Base-by-base conservation (phyloP, 2,113 vertebrate species). In the Recurvirostra avosetta region DNA sequence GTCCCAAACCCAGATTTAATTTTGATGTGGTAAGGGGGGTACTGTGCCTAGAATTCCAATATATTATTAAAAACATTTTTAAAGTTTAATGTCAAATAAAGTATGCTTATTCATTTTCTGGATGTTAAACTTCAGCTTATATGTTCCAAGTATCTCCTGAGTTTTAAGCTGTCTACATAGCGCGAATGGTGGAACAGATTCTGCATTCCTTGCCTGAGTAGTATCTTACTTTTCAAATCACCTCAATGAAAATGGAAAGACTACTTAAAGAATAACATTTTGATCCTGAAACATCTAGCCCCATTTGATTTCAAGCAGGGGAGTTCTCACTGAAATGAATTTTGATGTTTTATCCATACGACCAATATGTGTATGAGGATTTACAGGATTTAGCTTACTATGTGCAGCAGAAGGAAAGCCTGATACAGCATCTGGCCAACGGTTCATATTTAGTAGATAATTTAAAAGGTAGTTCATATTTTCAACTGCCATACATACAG, bases 1-100 rank as follows among this genome's bases (percentile, higher is more conserved):
- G 83, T 82, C 96, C 95, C 75, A 82, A 94, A 82, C 14, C 5
- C 49, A 90, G 66, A 87, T 90, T 95, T 96, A 95, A 97, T 97
- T 97, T 93, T 67, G 73, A 87, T 85, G 61, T 61, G 32, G 20
- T 74, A 59, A 85, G 36, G n/a, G 18, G 25, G 34, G 56, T 75
- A 53, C 52, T 87, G 73, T 95, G 89, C 38, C n/a, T 90, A 70
- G 95, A 96, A 94, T 94, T 92, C 45, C 50, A 92, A 89, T 45
- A 65, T 32, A 52, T 47, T 38, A 56, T 53, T 89, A 62, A 52
- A 53, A 49, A 68, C 9, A 62, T 49, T 87, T 89, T 86, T 82
- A 10, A 95, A 52, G 38, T 50, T 83, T 63, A 70, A 34, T 36
- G 55, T 55, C 7, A 89, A 91, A 56, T 49, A 45, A 91, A 38